A percentile compares a stretch with the other conserved stretches of the same genome.
Evolutionary conservation across 2,888 invertebrate genomes (phyloP).

Genomic region (Laspeyria flexula): DNA sequence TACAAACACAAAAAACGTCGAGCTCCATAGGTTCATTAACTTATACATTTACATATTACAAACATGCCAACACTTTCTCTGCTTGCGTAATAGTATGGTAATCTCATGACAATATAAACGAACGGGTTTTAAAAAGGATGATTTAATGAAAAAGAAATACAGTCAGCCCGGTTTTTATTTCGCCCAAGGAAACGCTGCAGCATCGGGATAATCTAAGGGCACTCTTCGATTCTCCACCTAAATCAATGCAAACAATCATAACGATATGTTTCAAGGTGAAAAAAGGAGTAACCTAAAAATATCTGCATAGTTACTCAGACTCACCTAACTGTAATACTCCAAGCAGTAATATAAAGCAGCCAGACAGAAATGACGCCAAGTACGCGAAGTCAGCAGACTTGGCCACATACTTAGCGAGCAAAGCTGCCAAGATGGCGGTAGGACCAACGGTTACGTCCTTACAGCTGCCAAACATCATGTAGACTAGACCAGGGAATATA

Average conservation of each 20-base stretch:
- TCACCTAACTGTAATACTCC: slow-evolving; percentile 90
- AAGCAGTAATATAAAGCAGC: slow-evolving; percentile 89
- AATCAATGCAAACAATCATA: no score
- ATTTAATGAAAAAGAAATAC: no score
- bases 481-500: slow-evolving; percentile 96
- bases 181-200: no score
- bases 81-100: slow-evolving; percentile 15
- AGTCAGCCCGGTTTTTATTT: no score
- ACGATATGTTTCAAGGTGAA: no score
- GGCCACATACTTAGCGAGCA: slow-evolving; percentile 90
- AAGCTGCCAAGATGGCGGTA: slow-evolving; percentile 95
- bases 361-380: slow-evolving; percentile 90
- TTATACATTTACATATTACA: slow-evolving; percentile 25
- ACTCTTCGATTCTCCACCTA: no score
- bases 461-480: slow-evolving; percentile 94
- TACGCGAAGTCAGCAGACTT: slow-evolving; percentile 89
- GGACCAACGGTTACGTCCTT: slow-evolving; percentile 93
- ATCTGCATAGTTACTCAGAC: slow-evolving; percentile 37
- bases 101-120: neutral
- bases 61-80: slow-evolving; percentile 21
- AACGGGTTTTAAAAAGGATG: neutral
- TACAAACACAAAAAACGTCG: slow-evolving; percentile 4
- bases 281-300: no score
- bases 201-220: no score
- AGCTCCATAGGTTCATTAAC: slow-evolving; percentile 21